Conservation (phyloP, 2,113 vertebrate species). For the Hystrix cristata region DNA sequence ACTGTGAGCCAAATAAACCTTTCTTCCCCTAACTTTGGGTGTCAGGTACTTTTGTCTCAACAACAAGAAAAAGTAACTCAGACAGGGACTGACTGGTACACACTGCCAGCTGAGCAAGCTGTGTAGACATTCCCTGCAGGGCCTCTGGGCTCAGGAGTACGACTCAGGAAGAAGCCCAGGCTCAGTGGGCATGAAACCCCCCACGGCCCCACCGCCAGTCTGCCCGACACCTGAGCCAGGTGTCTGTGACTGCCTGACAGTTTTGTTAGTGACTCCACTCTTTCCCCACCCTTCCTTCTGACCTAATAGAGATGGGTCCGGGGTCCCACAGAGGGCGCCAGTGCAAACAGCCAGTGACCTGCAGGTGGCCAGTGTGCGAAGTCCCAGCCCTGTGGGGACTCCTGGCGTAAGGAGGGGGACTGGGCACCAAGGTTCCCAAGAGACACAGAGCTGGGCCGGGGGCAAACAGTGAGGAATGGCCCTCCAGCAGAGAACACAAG, state of each 20-base stretch:
- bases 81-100: neutral
- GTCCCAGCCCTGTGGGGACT: neutral
- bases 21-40: no score
- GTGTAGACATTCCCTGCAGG: neutral
- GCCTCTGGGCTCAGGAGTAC: neutral
- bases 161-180: neutral
- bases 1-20: no score
- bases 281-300: neutral
- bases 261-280: neutral
- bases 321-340: neutral
- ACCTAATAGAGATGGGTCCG: neutral
- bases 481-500: neutral
- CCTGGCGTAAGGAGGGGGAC: neutral
- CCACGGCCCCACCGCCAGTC: neutral
- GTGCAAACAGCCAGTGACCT: neutral
- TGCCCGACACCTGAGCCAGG: neutral
- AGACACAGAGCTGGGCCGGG: neutral
- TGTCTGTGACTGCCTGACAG: neutral
- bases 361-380: neutral
- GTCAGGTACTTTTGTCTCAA: no score
- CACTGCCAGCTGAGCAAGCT: neutral
- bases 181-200: neutral
- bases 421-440: neutral
- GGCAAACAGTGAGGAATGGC: neutral
- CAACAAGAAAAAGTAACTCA: no score